Percentiles rank a stretch among this genome's conserved stretches.
These are phyloP conservation scores for Dryomyza anilis DNA, from an alignment of 2,888 invertebrate genomes.

Conservation along the genomic window DNA sequence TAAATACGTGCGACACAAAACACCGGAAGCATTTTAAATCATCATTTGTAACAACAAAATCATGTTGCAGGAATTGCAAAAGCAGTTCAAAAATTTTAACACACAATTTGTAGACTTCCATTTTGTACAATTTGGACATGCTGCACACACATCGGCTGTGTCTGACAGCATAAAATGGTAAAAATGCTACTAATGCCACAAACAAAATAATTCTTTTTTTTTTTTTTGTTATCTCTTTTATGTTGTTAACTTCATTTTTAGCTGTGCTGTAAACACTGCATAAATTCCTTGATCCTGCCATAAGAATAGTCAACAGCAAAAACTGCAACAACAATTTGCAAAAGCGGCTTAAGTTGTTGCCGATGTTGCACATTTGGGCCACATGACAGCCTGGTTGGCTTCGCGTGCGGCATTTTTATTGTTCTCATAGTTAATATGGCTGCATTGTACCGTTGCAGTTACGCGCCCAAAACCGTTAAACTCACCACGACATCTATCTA, in stretches of 20 bases:
- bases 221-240: too few species aligned
- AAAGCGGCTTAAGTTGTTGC: constrained; percentile 5
- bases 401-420: too few species aligned
- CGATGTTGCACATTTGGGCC: background rate
- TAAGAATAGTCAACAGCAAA: too few species aligned
- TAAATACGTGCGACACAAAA: constrained; percentile 1
- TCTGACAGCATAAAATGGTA: background rate
- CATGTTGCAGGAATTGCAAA: background rate
- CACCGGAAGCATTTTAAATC: constrained; percentile 10
- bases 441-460: too few species aligned
- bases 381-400: background rate
- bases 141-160: background rate
- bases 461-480: constrained; percentile 26
- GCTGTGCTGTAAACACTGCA: background rate
- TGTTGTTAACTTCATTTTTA: background rate
- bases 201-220: background rate
- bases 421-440: too few species aligned
- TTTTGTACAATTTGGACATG: too few species aligned
- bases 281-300: constrained; percentile 2
- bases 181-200: background rate
- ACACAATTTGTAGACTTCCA: too few species aligned
- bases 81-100: background rate
- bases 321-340: background rate
- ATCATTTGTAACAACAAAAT: background rate
- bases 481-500: constrained; percentile 7